A percentile compares a stretch with the other conserved stretches of the same genome.
phyloP scores from a whole-genome alignment of 2,797 vertebrate genomes.

The Triplophysa yarkandensis region DNA sequence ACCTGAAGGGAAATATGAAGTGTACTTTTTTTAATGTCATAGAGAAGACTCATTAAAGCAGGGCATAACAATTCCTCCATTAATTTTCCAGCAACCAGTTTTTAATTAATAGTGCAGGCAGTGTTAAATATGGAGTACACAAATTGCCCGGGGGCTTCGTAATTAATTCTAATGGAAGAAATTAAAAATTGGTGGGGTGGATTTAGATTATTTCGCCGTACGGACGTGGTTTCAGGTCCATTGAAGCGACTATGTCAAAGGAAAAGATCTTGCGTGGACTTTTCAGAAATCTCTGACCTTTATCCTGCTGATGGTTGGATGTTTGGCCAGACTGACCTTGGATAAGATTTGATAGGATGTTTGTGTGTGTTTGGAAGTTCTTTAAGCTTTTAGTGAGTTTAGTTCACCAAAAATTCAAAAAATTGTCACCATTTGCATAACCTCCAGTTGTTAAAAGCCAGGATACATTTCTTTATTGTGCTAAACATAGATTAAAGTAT shows the following conservation, averaged over 20 bases:
- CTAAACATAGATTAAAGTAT: too few species aligned
- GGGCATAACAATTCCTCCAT: constrained; percentile 83
- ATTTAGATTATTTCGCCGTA: constrained; percentile 77
- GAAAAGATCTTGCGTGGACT: constrained; percentile 74
- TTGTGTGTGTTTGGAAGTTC: background rate
- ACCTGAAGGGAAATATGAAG: constrained; percentile 82
- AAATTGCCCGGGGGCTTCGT: constrained; percentile 85
- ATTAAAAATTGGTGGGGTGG: constrained; percentile 81
- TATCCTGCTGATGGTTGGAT: background rate
- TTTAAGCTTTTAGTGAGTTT: background rate
- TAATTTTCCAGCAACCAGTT: constrained; percentile 86
- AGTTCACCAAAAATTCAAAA: background rate
- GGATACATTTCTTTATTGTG: too few species aligned
- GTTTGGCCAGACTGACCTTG: background rate
- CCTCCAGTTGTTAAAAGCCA: too few species aligned
- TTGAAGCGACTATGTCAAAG: constrained; percentile 80
- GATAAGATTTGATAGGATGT: background rate
- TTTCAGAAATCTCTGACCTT: constrained; percentile 59
- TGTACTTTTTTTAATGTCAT: constrained; percentile 79
- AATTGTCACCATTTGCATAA: too few species aligned
- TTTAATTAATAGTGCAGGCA: constrained; percentile 90
- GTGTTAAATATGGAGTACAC: constrained; percentile 82
- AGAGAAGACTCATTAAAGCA: constrained; percentile 83
- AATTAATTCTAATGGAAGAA: constrained; percentile 88
- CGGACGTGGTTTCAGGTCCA: constrained; percentile 74